Evolutionary conservation across 2,113 vertebrate species (phyloP), one percentile per base, ranked within the genome.

Genomic region (Mesocricetus auratus): DNA sequence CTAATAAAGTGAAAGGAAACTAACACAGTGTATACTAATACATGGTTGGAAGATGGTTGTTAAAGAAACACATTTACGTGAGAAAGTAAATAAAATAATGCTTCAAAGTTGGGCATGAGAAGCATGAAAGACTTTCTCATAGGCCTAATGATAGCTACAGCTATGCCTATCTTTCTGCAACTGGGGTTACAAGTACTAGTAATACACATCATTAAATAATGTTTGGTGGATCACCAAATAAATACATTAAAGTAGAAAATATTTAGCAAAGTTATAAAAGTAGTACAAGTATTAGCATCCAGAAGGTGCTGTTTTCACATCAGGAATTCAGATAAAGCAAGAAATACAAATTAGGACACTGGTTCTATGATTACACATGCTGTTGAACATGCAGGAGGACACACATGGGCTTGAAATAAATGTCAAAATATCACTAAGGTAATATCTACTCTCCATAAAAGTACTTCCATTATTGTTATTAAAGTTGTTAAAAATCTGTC

Each of bases 391-490:
- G 89, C 0, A 93, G 17, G 69, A 87, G 10, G 24, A 75, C 4
- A 85, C 62, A 90, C 56, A 92, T 60, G 36, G 17, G 36, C 2
- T 74, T 90, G 31, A 92, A 96, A 39, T 94, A 85, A 96, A 60
- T 94, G 4, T 81, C 45, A 24, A 66, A 45, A 91, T 56, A 13
- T 90, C 22, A 31, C 7, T 73, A 77, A 42, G 22, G 82, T 36
- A 93, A 74, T 53, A 82, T 42, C 36, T 68, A 3, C 13, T 78
- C 29, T 95, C 7, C 5, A 58, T 86, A 39, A 56, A 16, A 87
- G 33, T 77, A 1, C 88, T 69, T 64, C 56, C 66, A 9, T 75
- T 75, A 29, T 50, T 89, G 1, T 26, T 95, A 5, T 9, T 91
- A 0, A 10, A 71, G 19, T 22, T 53, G 47, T n/a, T 53, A 69